phyloP scores from a whole-genome alignment of 2,113 vertebrate species.

The Uria aalge region DNA sequence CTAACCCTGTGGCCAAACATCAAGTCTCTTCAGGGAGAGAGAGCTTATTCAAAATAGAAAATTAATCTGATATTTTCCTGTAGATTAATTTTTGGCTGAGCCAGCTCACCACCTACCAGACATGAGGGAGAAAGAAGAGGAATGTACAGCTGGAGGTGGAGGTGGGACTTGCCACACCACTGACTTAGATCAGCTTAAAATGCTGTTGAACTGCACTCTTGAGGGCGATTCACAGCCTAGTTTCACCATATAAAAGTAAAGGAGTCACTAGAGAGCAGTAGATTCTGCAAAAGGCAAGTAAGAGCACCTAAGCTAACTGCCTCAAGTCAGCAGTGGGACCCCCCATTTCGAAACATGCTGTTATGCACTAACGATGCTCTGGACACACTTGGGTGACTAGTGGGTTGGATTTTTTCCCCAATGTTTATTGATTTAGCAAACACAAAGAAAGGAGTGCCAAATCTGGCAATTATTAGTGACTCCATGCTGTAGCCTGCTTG shows the following conservation, averaged over 20 bases:
- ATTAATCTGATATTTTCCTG: background rate
- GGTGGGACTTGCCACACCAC: conserved; percentile 25
- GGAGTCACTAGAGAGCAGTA: conserved; percentile 40
- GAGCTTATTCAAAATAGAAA: background rate
- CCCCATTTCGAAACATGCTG: background rate
- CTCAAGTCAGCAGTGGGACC: background rate
- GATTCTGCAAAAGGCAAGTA: background rate
- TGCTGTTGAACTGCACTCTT: conserved; percentile 8
- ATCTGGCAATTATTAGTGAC: conserved; percentile 52
- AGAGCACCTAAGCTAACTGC: conserved; percentile 3
- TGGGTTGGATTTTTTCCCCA: background rate
- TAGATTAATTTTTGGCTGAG: background rate
- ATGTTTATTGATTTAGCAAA: conserved; percentile 50
- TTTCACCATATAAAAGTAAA: conserved; percentile 49
- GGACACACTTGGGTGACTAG: background rate
- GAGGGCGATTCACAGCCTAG: conserved; percentile 4
- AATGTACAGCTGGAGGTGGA: conserved; percentile 11
- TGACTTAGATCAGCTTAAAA: conserved; percentile 31
- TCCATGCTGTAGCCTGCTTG: background rate
- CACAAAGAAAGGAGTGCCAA: background rate
- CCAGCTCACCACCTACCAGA: background rate
- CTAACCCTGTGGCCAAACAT: background rate
- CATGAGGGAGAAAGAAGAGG: background rate
- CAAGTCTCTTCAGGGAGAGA: background rate
- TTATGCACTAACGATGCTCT: background rate